Base-by-base conservation (phyloP, 2,113 vertebrate species). In the Trogon surrucura region DNA sequence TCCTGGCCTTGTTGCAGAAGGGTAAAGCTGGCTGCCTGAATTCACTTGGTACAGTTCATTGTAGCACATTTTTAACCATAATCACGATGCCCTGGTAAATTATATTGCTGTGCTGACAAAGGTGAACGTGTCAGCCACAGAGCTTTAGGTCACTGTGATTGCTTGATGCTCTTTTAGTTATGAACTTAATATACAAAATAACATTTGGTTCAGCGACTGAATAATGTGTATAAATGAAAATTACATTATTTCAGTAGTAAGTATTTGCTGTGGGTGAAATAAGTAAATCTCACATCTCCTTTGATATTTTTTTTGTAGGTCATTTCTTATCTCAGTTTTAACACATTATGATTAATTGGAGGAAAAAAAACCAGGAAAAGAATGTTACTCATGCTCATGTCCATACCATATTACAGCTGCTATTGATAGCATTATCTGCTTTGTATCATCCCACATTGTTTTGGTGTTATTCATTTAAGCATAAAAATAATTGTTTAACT, bases 1-100 rank as follows among this genome's bases (percentile, higher is more conserved):
- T 86, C 67, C 27, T 0, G 0, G 13, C 56, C 0, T 0, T 30
- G 17, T 80, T 89, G 26, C 0, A 2, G 9, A 19, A 73, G 41
- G 8, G 50, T 82, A 44, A 53, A 19, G 41, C 30, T 91, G 66
- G 8, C 25, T 79, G 26, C 74, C 45, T 38, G 36, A 32, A 41
- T 41, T 41, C 41, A 74, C 5, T 85, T 53, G 50, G 38, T 80
- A 21, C 34, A 62, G n/a, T 78, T 88, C 0, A 0, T 93, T 88
- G 1, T 14, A 74, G 48, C 27, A 74, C 8, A 3, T 44, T 87
- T 90, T 91, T 78, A 85, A 72, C 51, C 27, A 9, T 80, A 45
- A 80, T 67, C 4, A 1, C 16, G 51, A 6, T 66, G 57, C 30
- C 25, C 8, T 83, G 18, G 30, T 90, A 54, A 82, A 80, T 36